Conservation (phyloP, 2,113 vertebrate species). For the Cepphus grylle region DNA sequence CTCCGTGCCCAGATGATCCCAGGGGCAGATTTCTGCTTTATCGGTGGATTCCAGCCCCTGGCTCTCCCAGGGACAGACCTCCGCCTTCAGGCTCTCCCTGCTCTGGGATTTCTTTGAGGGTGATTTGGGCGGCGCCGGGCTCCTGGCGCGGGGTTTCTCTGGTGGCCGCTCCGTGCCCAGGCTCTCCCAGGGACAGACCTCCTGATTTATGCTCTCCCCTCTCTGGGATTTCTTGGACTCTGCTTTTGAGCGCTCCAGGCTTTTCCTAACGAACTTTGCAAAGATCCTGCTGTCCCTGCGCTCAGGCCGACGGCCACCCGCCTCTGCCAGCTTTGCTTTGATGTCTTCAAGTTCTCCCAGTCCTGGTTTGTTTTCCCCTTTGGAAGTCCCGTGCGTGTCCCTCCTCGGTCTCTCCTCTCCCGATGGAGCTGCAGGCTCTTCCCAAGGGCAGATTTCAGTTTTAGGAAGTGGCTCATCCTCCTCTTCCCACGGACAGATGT, state of each 20-base stretch:
- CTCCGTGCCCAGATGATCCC: not conserved
- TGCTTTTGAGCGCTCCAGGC: not conserved
- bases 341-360: not conserved
- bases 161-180: not conserved
- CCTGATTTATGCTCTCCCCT: not conserved
- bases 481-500: constrained; percentile 51
- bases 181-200: constrained; percentile 68
- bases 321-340: not conserved
- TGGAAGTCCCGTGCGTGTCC: fast-evolving
- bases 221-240: not conserved
- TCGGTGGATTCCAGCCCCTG: not conserved
- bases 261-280: not conserved
- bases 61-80: constrained; percentile 64
- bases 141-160: not conserved
- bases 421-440: not conserved
- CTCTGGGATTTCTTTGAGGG: not conserved
- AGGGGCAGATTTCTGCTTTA: constrained; percentile 76
- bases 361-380: not conserved
- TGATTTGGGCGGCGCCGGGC: not conserved
- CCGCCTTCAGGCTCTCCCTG: not conserved
- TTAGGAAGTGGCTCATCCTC: not conserved
- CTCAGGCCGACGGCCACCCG: fast-evolving
- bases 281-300: not conserved
- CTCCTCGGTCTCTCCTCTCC: not conserved
- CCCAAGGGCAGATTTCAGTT: constrained; percentile 44